Evolutionary conservation across 2,888 invertebrate genomes (phyloP), one percentile per base, ranked within the genome.

Genomic region (Campaea margaritaria): DNA sequence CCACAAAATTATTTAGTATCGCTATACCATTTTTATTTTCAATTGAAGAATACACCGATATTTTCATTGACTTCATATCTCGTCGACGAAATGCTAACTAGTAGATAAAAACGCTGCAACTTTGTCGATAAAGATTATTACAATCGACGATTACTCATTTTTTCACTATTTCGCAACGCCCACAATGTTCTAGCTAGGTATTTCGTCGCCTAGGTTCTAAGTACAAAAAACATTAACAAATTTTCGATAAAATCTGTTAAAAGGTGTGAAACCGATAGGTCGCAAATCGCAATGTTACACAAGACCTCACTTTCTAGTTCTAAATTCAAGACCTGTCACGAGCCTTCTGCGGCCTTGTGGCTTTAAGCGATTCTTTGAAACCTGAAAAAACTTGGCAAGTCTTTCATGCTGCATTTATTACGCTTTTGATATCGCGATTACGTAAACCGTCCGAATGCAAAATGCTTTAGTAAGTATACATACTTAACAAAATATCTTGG

Each of bases 251-350:
- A 74, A 72, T 53, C 61, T 70, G 72, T 65, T 70, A 66, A 74
- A 74, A 75, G 73, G 74, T 74, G 67, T 75, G 74, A 77, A 79
- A 79, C 72, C 67, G 67, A 69, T 77, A 72, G 63, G 71, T 70
- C 67, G 65, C 53, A 70, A 69, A 71, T 70, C 67, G 65, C 53
- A 70, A 69, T 67, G 71, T 84, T 84, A 75, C 77, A 71, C 76
- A 82, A 86, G 69, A 74, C 61, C 68, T 76, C 72, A 72, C 75
- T 85, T 85, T 84, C 81, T 76, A 82, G 78, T 83, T 83, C 78
- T 76, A 82, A 76, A 73, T 83, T 83, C 78, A 76, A 82, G 77
- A 73, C 67, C 73, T 71, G 81, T 58, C 58, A 58, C 81, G 79
- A 81, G 76, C 73, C 75, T 72, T 70, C 64, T 54, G 51, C 68